Conservation (phyloP, 2,113 vertebrate genomes). For the Hemibates koningsi region DNA sequence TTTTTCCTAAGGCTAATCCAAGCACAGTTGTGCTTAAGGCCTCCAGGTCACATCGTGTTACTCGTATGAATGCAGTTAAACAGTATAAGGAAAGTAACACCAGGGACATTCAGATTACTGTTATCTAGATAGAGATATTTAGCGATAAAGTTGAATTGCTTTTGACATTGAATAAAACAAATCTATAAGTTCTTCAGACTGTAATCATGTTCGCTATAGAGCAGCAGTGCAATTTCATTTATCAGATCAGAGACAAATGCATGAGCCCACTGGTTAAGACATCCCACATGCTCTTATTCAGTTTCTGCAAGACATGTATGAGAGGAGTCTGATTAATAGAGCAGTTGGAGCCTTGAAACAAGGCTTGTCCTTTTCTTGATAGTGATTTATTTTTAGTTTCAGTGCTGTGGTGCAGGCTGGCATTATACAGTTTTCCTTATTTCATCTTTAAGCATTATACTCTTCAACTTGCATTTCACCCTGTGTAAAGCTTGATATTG, state of each 20-base stretch:
- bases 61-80: not conserved
- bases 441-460: not conserved
- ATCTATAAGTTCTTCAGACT: not conserved
- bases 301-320: not conserved
- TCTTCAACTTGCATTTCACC: not conserved
- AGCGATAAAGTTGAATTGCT: not conserved
- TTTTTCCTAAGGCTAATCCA: not conserved
- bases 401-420: not conserved
- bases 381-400: not conserved
- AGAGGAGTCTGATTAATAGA: not conserved
- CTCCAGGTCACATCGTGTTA: not conserved
- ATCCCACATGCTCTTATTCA: not conserved
- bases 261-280: not conserved
- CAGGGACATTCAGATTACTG: not conserved
- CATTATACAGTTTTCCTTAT: not conserved
- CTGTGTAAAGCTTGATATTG: not conserved
- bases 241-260: not conserved
- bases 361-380: not conserved
- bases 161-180: not conserved
- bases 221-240: not conserved
- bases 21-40: not conserved
- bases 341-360: not conserved
- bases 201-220: not conserved
- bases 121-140: not conserved
- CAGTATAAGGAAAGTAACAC: not conserved